Evolutionary conservation across 2,113 vertebrate genomes (phyloP).

Genomic region (Dendropsophus ebraccatus): DNA sequence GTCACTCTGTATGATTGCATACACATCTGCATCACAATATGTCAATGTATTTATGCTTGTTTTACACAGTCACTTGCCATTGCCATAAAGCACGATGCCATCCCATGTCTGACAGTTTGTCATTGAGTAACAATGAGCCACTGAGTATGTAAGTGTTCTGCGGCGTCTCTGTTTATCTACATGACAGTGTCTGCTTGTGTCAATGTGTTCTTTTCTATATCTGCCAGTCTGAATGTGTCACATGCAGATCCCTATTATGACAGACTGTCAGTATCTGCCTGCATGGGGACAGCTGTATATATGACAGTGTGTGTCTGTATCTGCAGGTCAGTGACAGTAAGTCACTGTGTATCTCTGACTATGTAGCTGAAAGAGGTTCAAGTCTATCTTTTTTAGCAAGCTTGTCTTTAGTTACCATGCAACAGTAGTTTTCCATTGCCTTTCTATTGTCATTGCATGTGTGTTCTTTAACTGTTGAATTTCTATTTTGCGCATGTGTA

Average conservation of each 20-base stretch:
- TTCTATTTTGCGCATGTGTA: background rate
- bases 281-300: constrained; percentile 19
- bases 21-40: background rate
- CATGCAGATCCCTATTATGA: constrained; percentile 29
- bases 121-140: constrained; percentile 48
- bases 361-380: constrained; percentile 15
- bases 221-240: constrained; percentile 57
- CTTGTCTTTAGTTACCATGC: background rate
- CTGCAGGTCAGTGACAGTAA: constrained; percentile 42
- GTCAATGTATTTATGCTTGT: background rate
- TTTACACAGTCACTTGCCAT: constrained; percentile 15
- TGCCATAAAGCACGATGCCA: background rate
- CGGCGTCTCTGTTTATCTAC: constrained; percentile 38
- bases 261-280: constrained; percentile 46
- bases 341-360: constrained; percentile 27
- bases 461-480: background rate
- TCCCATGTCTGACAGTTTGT: constrained; percentile 37
- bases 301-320: constrained; percentile 51
- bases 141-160: constrained; percentile 44
- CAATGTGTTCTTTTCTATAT: constrained; percentile 51
- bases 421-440: background rate
- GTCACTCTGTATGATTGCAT: constrained; percentile 1
- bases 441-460: background rate
- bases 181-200: constrained; percentile 57
- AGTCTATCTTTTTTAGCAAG: constrained; percentile 12